Conservation (phyloP, 2,797 vertebrate genomes). For the Taenioides sp. region DNA sequence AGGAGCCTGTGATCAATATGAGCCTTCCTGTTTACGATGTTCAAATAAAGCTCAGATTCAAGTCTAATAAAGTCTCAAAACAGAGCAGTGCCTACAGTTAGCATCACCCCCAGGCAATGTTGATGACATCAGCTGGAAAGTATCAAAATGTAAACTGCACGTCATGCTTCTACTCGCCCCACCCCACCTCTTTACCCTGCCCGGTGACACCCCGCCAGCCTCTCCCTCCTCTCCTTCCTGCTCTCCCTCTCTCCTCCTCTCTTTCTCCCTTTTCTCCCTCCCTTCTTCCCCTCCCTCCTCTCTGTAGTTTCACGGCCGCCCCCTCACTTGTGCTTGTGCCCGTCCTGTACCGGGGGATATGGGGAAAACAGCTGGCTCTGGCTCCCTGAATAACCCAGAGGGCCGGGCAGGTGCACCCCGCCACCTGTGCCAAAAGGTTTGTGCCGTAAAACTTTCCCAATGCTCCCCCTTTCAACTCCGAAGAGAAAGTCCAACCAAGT, state of each 20-base stretch:
- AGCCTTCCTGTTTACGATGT: too few relatives aligned
- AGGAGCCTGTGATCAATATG: too few relatives aligned
- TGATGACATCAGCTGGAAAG: too few relatives aligned
- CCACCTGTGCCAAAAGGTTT: conserved; percentile 51
- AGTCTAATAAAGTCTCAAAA: too few relatives aligned
- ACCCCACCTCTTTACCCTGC: too few relatives aligned
- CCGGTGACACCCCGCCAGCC: too few relatives aligned
- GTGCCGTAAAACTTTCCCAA: conserved; percentile 23
- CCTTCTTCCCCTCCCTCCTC: not conserved
- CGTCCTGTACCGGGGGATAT: conserved; percentile 28
- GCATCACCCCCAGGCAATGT: too few relatives aligned
- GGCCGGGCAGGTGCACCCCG: conserved; percentile 48
- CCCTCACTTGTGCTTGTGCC: conserved; percentile 18
- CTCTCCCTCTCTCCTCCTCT: not conserved
- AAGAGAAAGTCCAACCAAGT: conserved; percentile 7
- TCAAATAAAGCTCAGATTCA: too few relatives aligned
- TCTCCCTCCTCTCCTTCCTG: not conserved
- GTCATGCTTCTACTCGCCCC: too few relatives aligned
- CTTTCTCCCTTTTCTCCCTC: not conserved
- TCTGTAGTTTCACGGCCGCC: conserved; percentile 33
- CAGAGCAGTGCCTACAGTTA: too few relatives aligned
- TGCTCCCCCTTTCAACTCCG: not conserved
- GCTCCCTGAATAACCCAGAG: conserved; percentile 55
- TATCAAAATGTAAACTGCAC: too few relatives aligned
- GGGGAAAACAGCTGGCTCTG: conserved; percentile 52